Base-by-base conservation (phyloP, 2,113 vertebrate genomes). In the Mastomys natalensis region DNA sequence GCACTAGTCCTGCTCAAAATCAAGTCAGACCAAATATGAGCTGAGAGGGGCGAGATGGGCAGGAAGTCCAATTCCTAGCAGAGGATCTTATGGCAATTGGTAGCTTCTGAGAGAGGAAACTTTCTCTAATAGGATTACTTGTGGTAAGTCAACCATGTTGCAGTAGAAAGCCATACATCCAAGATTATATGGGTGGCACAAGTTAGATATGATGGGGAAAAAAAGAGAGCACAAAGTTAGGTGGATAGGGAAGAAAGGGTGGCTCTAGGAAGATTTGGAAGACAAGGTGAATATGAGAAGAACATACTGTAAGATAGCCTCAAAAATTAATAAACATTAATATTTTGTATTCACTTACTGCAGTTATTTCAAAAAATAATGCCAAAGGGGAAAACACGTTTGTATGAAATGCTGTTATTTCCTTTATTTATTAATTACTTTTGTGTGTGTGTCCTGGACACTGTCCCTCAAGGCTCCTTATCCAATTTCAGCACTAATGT, bases 401-500 rank as follows among this genome's bases (percentile, higher is more conserved):
- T 4, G 55, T 15, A 55, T 10, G 53, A 3, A 81, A 24, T 82
- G 11, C 19, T 92, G 2, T n/a, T 86, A 4, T 78, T 74, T 91
- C 1, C 13, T 84, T 84, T 43, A 5, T 11, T 80, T 81, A 3
- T 68, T 70, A 81, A 26, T 10, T 89, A 48, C 7, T 51, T 37
- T n/a, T 51, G 9, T 51, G 51, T 51, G 51, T 51, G 5, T 94
- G 60, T 82, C 53, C 40, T 90, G 68, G 77, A 55, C 34, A 93
- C 58, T 87, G 45, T 94, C n/a, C 34, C 73, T 34, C 31, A 68
- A 96, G 45, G 13, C 94, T 74, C 8, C 22, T 78, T 90, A 93
- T 70, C 89, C 22, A 80, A 37, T 29, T 72, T 68, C 2, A 40
- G 31, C 90, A 31, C 29, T 76, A 90, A 34, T 29, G 5, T 81